A percentile compares a stretch with the other conserved stretches of the same genome.
These are phyloP conservation scores for Synergus gifuensis DNA, from an alignment of 2,888 invertebrate genomes.

Conservation along the genomic window DNA sequence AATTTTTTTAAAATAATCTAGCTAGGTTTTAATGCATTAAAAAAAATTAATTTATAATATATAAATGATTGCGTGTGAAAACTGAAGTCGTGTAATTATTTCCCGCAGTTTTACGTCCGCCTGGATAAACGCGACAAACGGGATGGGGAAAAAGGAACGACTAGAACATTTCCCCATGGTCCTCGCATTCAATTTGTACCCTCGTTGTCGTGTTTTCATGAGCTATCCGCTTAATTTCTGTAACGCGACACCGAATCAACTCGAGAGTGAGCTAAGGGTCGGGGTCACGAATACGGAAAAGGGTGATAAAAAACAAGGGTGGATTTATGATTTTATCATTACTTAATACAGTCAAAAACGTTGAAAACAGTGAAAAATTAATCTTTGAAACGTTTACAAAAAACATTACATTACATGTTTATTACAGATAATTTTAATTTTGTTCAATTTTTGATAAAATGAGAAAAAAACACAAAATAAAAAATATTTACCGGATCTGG, in stretches of 20 bases:
- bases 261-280: slow-evolving; percentile 11
- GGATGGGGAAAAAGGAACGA: not conserved
- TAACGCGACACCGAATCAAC: slow-evolving; percentile 29
- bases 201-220: slow-evolving; percentile 28
- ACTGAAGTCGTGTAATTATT: slow-evolving; percentile 19
- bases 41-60: too few relatives aligned
- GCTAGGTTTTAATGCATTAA: too few relatives aligned
- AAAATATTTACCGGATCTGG: too few relatives aligned
- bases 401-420: too few relatives aligned
- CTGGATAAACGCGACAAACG: slow-evolving; percentile 15
- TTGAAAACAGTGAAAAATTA: not conserved
- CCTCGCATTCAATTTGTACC: slow-evolving; percentile 37
- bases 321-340: slow-evolving; percentile 1
- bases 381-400: not conserved
- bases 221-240: slow-evolving; percentile 35
- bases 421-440: too few relatives aligned
- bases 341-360: not conserved
- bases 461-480: too few relatives aligned
- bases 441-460: too few relatives aligned
- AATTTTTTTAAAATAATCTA: too few relatives aligned
- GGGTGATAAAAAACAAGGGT: slow-evolving; percentile 5
- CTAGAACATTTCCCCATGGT: slow-evolving; percentile 14
- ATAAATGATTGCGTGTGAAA: not conserved
- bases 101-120: slow-evolving; percentile 11
- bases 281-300: not conserved